Evolutionary conservation across 2,888 invertebrate genomes (phyloP), one percentile per base, ranked within the genome.

Genomic region (Ommatoiulus sabulosus): DNA sequence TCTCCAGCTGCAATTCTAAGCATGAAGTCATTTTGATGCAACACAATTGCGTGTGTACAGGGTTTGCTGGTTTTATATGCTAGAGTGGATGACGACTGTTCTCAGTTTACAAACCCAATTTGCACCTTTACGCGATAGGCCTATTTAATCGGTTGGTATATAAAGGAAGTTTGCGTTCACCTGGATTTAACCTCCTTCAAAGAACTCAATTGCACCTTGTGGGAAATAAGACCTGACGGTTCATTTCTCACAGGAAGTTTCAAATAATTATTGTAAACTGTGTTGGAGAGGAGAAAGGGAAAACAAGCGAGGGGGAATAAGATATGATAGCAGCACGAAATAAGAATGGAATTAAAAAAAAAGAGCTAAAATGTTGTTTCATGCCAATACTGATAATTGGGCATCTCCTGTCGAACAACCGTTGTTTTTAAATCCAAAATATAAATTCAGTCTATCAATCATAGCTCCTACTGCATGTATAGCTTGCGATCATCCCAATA

Each of bases 151-250:
- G 20, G n/a, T 63, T 20, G 63, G 63, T 20, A n/a, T 20, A n/a
- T 35, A 35, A 20, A 63, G 63, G 63, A 63, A 63, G 63, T 63
- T 63, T 63, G 20, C 63, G 20, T 20, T 63, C 63, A 63, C n/a
- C 63, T 63, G 63, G 20, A 20, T 63, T 63, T 63, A 63, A 63
- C 63, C 63, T 63, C 63, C 20, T 63, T 63, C 63, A 63, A 63
- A 63, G n/a, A n/a, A n/a, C 63, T 63, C 63, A 63, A 63, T 63
- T 63, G 63, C 63, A 63, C 63, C 63, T 63, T 63, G 63, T 63
- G 63, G 63, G 63, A 63, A 63, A 63, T n/a, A 63, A 17, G 63
- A 63, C n/a, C 63, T 20, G n/a, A 4, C 20, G 63, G 63, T 63
- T 63, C 63, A 20, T 63, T 63, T 63, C 63, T 63, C 63, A 63